Percentiles rank a stretch among this genome's conserved stretches.
phyloP scores from a whole-genome alignment of 2,113 vertebrate species.

The Helogale parvula region DNA sequence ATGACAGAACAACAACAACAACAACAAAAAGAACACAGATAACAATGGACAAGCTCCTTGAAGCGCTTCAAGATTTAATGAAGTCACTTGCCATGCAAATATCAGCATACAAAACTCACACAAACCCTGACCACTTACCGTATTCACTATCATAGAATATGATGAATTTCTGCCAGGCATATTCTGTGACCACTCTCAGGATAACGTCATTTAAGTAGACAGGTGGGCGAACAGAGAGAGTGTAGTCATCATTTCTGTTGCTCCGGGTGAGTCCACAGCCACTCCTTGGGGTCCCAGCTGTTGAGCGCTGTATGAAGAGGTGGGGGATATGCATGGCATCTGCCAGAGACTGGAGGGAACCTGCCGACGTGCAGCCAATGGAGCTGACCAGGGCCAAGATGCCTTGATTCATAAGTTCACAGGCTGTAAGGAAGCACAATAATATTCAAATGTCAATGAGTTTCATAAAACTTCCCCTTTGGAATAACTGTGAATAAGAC shows the following conservation, averaged over 20 bases:
- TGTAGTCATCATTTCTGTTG: conserved; percentile 94
- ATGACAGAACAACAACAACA: not conserved
- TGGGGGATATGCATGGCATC: conserved; percentile 99
- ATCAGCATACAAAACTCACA: conserved; percentile 12
- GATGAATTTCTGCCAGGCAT: conserved; percentile 99
- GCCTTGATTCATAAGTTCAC: conserved; percentile 99
- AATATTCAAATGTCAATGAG: not conserved
- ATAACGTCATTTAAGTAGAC: conserved; percentile 98
- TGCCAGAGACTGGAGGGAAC: conserved; percentile 95
- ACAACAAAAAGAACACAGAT: not conserved
- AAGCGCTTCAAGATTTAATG: not conserved
- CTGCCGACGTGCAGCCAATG: conserved; percentile 97
- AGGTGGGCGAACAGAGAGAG: conserved; percentile 95
- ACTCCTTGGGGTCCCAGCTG: conserved; percentile 93
- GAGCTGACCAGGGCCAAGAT: conserved; percentile 98
- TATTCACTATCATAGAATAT: conserved; percentile 98
- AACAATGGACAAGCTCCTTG: not conserved
- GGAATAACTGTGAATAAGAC: not conserved
- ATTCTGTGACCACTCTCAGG: conserved; percentile 95
- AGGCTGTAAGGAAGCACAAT: conserved; percentile 89
- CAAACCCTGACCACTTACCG: conserved; percentile 87
- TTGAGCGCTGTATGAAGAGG: conserved; percentile 96
- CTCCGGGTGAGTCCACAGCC: conserved; percentile 92
- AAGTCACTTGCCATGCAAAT: conserved; percentile 17
- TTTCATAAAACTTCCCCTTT: not conserved